Evolutionary conservation across 2,797 vertebrate genomes (phyloP).

Genomic region (Acanthurus leucopareius): DNA sequence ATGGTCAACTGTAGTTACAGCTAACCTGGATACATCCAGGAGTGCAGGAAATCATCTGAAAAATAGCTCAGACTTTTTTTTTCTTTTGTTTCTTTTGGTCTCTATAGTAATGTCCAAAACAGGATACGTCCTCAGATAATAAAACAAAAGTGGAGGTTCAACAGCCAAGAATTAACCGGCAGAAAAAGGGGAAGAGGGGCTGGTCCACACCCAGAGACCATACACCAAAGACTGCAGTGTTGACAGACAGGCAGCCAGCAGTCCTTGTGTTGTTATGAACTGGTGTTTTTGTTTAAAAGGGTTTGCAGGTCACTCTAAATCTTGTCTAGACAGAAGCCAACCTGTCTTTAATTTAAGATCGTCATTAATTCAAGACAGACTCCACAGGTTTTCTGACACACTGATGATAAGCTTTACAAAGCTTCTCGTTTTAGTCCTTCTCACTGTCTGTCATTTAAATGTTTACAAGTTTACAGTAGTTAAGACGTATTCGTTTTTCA

Average conservation of each 20-base stretch:
- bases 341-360: conserved; percentile 30
- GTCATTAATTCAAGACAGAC: conserved; percentile 30
- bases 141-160: conserved; percentile 77
- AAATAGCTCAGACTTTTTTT: conserved; percentile 58
- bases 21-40: conserved; percentile 36
- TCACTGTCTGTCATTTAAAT: conserved; percentile 28
- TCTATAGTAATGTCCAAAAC: conserved; percentile 82
- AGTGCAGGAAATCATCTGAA: conserved; percentile 63
- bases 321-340: conserved; percentile 24
- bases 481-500: conserved; percentile 5
- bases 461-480: conserved; percentile 37
- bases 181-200: conserved; percentile 60
- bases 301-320: conserved; percentile 29
- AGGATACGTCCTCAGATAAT: conserved; percentile 82
- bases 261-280: conserved; percentile 10
- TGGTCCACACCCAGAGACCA: conserved; percentile 52
- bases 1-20: conserved; percentile 36
- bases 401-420: conserved; percentile 4
- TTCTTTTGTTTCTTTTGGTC: conserved; percentile 76
- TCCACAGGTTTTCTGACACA: conserved; percentile 20
- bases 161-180: conserved; percentile 70
- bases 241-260: conserved; percentile 29
- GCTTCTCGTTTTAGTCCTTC: conserved; percentile 10
- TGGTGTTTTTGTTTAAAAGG: conserved; percentile 39
- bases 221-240: conserved; percentile 39